Base-by-base conservation (phyloP, 2,113 vertebrate species). In the Embiotoca jacksoni region DNA sequence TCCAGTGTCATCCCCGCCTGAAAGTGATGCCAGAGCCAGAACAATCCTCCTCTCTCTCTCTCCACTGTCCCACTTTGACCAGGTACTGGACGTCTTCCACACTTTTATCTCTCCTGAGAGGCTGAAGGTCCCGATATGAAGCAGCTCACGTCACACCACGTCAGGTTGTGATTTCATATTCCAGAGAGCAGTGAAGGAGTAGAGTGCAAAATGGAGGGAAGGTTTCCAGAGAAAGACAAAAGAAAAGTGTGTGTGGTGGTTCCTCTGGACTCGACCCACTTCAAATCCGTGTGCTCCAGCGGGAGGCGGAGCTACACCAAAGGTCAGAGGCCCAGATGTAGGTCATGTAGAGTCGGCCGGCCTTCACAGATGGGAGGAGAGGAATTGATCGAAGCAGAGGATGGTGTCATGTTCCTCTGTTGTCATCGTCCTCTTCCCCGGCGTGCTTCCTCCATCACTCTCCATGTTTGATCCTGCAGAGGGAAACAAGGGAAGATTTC, bases 1-100 rank as follows among this genome's bases (percentile, higher is more conserved):
- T 77, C 36, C 37, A 30, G 58, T 82, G 80, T 85, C 80, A 74
- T 85, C 82, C 41, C 69, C 49, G 44, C 62, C 58, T 77, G 32
- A 10, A 85, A 67, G 69, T 36, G 44, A 83, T 62, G 69, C 69
- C 78, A 73, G 44, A 33, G 47, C 6, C 59, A 61, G 39, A 80
- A 78, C 80, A 81, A 68, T 78, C 46, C 36, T 55, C 41, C 33
- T 52, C 44, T 23, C 23, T 23, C 68, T 64, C 52, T 75, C 50
- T 74, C 37, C 55, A 30, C 75, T 55, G 23, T 52, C 55, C 0
- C 33, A 69, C 32, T 14, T 53, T 50, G 39, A 16, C 59, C 54
- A 75, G 75, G 70, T 77, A 9, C 46, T 55, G 6, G 1, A 30
- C 1, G 7, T 66, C 56, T 10, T 60, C 63, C 50, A 64, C 52